Base-by-base conservation (phyloP, 1,140 invertebrate species). In the Heliconius congener region DNA sequence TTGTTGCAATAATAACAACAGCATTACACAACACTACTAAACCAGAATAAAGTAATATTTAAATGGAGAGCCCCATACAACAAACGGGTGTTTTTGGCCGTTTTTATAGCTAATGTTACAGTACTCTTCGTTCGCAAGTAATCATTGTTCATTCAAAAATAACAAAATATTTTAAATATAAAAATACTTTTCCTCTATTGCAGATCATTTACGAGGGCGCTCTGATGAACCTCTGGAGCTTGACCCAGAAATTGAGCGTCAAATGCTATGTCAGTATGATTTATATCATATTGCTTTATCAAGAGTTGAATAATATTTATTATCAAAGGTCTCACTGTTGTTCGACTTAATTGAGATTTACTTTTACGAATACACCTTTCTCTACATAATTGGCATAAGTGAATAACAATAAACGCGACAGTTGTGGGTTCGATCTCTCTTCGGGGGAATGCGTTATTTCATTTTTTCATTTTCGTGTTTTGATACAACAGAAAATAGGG, bases 171-270 rank as follows among this genome's bases (percentile, higher is more conserved):
- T 76, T 70, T 37, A 16, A n/a, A 57, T n/a, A 57, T 8, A 8
- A 57, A 3, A 57, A 57, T n/a, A 18, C n/a, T 57, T 57, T 57
- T 23, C n/a, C 5, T 23, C 5, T 57, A 19, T 57, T 57, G 55
- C 76, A 93, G 91, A 93, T 89, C 90, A 90, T 76, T 80, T 91
- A 55, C 85, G 90, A 30, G 88, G 79, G 1, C 85, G 89, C 8
- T 85, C 87, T 18, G 90, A 90, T 34, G 91, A 90, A 9, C 80
- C 78, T n/a, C 60, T 86, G 27, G 78, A 85, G 8, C 86, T 88
- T 34, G 85, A 78, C 18, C 81, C 85, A 18, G 87, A 81, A 46
- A 37, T 82, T 8, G 84, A 79, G 2, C 87, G 90, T 71, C 83
- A 86, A 23, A 86, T 87, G 79, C 74, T 92, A 57, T 91, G 91